A percentile compares a stretch with the other conserved stretches of the same genome.
These are phyloP conservation scores for Xenentodon cancila DNA, from an alignment of 2,797 vertebrate genomes.

Conservation along the genomic window DNA sequence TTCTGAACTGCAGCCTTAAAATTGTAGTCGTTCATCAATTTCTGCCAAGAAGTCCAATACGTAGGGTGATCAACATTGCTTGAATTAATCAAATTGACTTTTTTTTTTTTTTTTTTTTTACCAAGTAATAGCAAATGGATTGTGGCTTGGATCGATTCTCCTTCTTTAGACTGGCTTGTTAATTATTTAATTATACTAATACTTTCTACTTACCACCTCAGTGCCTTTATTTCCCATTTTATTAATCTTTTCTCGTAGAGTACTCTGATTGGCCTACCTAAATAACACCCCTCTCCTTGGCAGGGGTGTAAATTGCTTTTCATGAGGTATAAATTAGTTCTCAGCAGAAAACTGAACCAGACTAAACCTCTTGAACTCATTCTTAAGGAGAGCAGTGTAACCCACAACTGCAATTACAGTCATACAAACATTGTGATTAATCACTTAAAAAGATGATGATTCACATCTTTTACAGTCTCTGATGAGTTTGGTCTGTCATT, in stretches of 20 bases:
- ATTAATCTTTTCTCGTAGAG: conserved; percentile 53
- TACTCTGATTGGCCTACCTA: conserved; percentile 43
- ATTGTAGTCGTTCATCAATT: conserved; percentile 3
- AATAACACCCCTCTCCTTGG: conserved; percentile 46
- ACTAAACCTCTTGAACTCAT: conserved; percentile 18
- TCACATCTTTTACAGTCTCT: neutral
- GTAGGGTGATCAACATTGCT: conserved; percentile 16
- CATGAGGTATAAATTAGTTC: conserved; percentile 57
- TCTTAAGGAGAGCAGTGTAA: conserved; percentile 9
- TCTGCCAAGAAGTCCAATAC: conserved; percentile 3
- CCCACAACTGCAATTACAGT: neutral
- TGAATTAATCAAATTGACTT: conserved; percentile 28
- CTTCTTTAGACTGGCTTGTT: conserved; percentile 31
- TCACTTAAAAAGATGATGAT: neutral
- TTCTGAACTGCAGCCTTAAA: conserved; percentile 6
- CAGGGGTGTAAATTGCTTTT: conserved; percentile 59
- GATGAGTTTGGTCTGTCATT: neutral
- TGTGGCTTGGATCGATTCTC: conserved; percentile 36
- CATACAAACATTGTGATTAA: neutral
- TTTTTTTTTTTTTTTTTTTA: conserved; percentile 1
- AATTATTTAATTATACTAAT: conserved; percentile 52
- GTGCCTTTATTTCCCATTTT: conserved; percentile 28
- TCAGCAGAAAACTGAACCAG: conserved; percentile 26
- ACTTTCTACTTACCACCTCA: conserved; percentile 34
- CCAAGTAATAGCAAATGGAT: conserved; percentile 9